phyloP scores from a whole-genome alignment of 2,797 vertebrate species.

The Sebastes minor region DNA sequence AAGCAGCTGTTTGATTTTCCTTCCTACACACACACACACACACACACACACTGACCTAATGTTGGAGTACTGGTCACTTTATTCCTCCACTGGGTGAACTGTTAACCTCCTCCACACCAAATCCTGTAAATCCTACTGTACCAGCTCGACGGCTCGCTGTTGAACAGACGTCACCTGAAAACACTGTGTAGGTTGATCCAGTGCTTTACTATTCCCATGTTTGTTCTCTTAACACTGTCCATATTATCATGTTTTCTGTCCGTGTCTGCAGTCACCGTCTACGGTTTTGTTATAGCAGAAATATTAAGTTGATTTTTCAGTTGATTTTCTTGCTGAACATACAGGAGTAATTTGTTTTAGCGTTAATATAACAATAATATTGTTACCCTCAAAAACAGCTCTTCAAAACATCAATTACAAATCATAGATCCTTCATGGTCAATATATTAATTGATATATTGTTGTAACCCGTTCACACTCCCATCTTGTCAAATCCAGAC shows the following conservation, averaged over 20 bases:
- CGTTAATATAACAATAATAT: background rate
- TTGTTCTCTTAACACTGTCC: background rate
- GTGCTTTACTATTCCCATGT: background rate
- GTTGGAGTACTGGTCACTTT: background rate
- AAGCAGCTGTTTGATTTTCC: constrained; percentile 6
- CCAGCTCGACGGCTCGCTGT: background rate
- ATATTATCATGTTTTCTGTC: background rate
- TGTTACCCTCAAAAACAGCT: background rate
- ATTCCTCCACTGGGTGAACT: constrained; percentile 12
- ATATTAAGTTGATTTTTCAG: background rate
- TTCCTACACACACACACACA: background rate
- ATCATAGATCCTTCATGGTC: background rate
- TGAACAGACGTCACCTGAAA: background rate
- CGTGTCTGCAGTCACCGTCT: background rate
- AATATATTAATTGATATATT: background rate
- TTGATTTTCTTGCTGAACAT: background rate
- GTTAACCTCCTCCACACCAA: background rate
- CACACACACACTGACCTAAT: background rate
- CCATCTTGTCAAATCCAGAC: background rate
- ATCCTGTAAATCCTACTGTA: background rate
- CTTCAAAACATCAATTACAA: background rate
- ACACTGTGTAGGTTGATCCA: background rate
- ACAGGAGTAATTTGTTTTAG: background rate
- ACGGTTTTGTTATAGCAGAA: background rate
- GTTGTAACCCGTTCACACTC: background rate